phyloP scores from a whole-genome alignment of 2,797 vertebrate species.

The Microctenopoma stevenorrisi region DNA sequence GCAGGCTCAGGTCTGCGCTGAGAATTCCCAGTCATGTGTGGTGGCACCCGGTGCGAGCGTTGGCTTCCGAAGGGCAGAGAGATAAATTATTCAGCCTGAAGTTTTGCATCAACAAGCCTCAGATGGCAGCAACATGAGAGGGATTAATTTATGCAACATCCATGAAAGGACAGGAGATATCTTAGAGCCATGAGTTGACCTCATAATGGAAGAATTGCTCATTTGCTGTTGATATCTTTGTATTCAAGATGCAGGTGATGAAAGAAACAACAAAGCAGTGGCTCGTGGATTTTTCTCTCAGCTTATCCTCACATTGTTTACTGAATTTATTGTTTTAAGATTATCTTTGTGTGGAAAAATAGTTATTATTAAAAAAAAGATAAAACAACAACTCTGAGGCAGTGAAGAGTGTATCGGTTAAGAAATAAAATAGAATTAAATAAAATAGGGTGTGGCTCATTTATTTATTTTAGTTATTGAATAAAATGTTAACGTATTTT shows the following conservation, averaged over 20 bases:
- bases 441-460: not conserved
- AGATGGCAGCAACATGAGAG: conserved; percentile 76
- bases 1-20: conserved; percentile 67
- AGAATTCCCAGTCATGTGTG: conserved; percentile 66
- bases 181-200: conserved; percentile 57
- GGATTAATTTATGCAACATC: conserved; percentile 74
- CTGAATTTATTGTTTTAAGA: conserved; percentile 17
- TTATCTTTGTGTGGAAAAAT: conserved; percentile 14
- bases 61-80: conserved; percentile 72
- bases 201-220: conserved; percentile 45
- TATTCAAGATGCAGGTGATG: conserved; percentile 17
- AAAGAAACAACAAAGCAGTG: conserved; percentile 23
- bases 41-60: conserved; percentile 62
- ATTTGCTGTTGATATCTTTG: conserved; percentile 31
- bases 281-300: not conserved
- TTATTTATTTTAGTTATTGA: conserved; percentile 5
- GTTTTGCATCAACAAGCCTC: conserved; percentile 75
- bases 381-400: conserved; percentile 17
- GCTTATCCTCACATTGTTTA: conserved; percentile 4
- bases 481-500: conserved; percentile 3
- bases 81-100: conserved; percentile 78
- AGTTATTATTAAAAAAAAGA: conserved; percentile 24
- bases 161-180: conserved; percentile 54
- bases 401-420: not conserved
- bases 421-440: conserved; percentile 5